These are phyloP conservation scores for Papilio dardanus DNA, from an alignment of 1,140 invertebrate species.

Conservation along the genomic window DNA sequence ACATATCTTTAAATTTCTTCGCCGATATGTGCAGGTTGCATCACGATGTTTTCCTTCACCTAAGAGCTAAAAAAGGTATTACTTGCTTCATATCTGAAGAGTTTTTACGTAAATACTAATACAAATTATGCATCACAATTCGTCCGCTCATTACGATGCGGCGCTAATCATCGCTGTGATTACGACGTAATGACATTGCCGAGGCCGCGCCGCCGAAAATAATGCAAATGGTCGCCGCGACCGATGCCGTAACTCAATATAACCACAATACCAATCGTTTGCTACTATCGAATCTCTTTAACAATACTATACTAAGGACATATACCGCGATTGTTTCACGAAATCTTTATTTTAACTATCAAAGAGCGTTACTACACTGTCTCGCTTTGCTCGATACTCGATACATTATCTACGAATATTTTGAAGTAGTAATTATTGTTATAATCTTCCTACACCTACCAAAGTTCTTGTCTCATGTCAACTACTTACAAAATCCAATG, in stretches of 20 bases:
- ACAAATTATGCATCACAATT: conserved; percentile 45
- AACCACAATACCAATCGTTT: conserved; percentile 43
- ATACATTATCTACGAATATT: no score
- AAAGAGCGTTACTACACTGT: not conserved
- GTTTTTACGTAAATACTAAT: not conserved
- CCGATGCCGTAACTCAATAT: conserved; percentile 10
- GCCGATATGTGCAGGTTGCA: no score
- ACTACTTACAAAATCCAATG: no score
- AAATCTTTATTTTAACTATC: not conserved
- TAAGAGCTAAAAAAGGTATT: no score
- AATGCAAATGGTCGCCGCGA: conserved; percentile 55
- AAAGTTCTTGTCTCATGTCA: no score
- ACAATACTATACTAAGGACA: not conserved
- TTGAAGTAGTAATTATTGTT: no score
- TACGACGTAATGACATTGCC: conserved; percentile 64
- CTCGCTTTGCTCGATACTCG: no score
- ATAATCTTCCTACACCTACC: no score
- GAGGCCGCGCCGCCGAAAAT: conserved; percentile 52
- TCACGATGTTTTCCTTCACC: no score
- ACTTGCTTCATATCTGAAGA: not conserved
- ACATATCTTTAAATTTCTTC: no score
- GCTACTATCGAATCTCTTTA: conserved; percentile 5
- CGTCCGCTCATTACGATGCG: conserved; percentile 56
- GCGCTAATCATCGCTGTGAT: conserved; percentile 70
- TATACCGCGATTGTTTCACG: not conserved